These are phyloP conservation scores for Trachythela sp. DNA, from an alignment of 64 coral and sea anemone species.

Conservation along the genomic window DNA sequence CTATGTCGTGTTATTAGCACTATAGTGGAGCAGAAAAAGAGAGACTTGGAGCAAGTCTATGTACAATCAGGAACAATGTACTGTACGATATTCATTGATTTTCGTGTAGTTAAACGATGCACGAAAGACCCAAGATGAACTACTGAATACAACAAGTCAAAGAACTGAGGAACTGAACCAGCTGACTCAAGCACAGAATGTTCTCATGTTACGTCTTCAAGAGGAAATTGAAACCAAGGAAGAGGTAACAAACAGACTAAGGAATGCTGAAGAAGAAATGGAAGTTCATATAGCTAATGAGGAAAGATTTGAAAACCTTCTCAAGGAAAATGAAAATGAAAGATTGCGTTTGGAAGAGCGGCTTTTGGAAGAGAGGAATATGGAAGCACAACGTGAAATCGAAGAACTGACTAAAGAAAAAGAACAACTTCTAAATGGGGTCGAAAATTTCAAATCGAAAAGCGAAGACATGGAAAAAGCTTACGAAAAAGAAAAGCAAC, in stretches of 20 bases:
- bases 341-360: not conserved
- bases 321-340: not conserved
- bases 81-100: not conserved
- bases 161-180: conserved; percentile 13
- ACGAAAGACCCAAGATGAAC: conserved; percentile 5
- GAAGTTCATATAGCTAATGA: not conserved
- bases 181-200: not conserved
- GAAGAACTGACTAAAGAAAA: not conserved
- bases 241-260: not conserved
- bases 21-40: too few species aligned
- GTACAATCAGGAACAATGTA: too few species aligned
- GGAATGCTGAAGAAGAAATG: conserved; percentile 5
- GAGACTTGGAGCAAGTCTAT: too few species aligned
- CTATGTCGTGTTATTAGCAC: too few species aligned
- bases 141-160: not conserved
- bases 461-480: conserved; percentile 7
- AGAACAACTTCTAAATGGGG: not conserved
- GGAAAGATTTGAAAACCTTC: not conserved
- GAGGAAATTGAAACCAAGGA: conserved; percentile 23
- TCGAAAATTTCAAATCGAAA: not conserved
- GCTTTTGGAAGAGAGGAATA: not conserved
- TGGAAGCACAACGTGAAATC: not conserved
- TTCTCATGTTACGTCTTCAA: not conserved
- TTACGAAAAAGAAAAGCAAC: not conserved
- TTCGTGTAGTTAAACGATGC: not conserved